Evolutionary conservation across 2,888 invertebrate species (phyloP), one percentile per base, ranked within the genome.

Genomic region (Lasioglossum marginatum): DNA sequence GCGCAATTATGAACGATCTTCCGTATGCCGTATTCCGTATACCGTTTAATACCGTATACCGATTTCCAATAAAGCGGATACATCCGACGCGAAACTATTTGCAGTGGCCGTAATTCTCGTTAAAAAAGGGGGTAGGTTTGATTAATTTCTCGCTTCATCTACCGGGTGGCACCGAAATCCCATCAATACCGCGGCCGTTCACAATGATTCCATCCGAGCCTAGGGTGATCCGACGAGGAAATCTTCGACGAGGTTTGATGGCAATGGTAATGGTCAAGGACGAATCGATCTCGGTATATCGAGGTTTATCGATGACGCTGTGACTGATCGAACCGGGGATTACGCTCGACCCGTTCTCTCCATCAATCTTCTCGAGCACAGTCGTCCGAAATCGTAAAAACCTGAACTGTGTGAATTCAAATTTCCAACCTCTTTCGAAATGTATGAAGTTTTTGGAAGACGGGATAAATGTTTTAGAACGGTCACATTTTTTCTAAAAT

Each of bases 111-210:
- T 82, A 23, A 77, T 57, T 52, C 19, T 45, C 3, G 45, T 3
- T 73, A 37, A 73, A 77, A 83, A 77, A 77, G 34, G 34, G 34
- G 19, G 3, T 27, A 10, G 34, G 34, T 72, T 43, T 72, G 72
- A 83, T 77, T 77, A 82, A 82, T 82, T 82, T 66, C 48, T 72
- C n/a, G 16, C 52, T 77, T n/a, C 37, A 68, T 83, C 37, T n/a
- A 57, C 8, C 37, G n/a, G 23, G 23, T 34, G 71, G 34, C 66
- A 27, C 1, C 8, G 31, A 57, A 68, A 57, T 77, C 77, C 57
- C 66, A 77, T 83, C 66, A 45, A 5, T 0, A 2, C 6, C 14
- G 70, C 23, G 52, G n/a, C 68, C 68, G 27, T 27, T 27, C 16
- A n/a, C 16, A 27, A 57, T 10, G 23, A 27, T 27, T 34, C 43